Evolutionary conservation across 2,888 invertebrate genomes (phyloP).

Genomic region (Tiliacea aurago): DNA sequence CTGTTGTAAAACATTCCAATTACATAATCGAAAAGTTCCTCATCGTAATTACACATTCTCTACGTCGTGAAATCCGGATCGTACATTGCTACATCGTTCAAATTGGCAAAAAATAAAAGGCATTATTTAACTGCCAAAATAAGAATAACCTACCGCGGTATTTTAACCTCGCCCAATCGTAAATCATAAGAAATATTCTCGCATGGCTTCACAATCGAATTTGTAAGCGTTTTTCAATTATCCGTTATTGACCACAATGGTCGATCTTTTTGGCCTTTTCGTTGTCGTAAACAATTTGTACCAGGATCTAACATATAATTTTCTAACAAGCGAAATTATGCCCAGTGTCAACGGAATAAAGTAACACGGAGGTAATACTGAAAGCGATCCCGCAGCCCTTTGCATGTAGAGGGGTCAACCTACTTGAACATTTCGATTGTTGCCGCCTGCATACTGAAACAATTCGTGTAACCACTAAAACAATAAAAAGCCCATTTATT

Average conservation of each 20-base stretch:
- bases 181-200: conserved; percentile 85
- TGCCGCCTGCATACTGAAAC: conserved; percentile 77
- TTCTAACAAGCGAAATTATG: conserved; percentile 67
- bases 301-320: conserved; percentile 64
- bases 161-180: conserved; percentile 80
- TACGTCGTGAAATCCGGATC: conserved; percentile 32
- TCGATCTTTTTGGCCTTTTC: conserved; percentile 85
- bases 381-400: conserved; percentile 76
- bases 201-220: conserved; percentile 86
- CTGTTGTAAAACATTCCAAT: conserved; percentile 50
- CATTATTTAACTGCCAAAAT: conserved; percentile 72
- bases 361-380: conserved; percentile 60
- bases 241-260: conserved; percentile 89
- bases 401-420: conserved; percentile 77
- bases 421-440: conserved; percentile 82
- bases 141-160: conserved; percentile 72
- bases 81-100: conserved; percentile 58
- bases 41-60: conserved; percentile 42
- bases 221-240: conserved; percentile 89
- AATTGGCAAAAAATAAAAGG: conserved; percentile 56
- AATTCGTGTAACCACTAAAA: conserved; percentile 79
- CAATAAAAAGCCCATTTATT: conserved; percentile 72
- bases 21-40: conserved; percentile 35
- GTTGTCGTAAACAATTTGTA: conserved; percentile 84
- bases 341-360: conserved; percentile 65